Conservation (phyloP, 2,797 vertebrate species). For the Anabacerthia variegaticeps region DNA sequence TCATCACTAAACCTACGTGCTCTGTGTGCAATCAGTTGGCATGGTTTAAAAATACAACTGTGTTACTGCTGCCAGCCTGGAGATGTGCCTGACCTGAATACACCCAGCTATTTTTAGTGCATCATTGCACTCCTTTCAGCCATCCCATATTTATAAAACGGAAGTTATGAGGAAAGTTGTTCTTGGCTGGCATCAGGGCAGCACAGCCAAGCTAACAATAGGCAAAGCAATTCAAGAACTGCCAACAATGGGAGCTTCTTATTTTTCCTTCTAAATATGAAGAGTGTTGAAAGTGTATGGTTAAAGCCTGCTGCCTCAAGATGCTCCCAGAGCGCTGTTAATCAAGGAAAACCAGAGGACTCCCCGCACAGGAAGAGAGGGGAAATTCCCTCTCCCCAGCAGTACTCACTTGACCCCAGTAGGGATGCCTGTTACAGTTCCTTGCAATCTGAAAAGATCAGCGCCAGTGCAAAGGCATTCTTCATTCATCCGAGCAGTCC, state of each 20-base stretch:
- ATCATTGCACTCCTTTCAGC: not conserved
- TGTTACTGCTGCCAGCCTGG: not conserved
- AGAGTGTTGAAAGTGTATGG: not conserved
- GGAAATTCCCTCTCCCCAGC: not conserved
- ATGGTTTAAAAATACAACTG: not conserved
- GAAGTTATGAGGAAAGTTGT: conserved; percentile 29
- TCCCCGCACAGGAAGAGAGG: not conserved
- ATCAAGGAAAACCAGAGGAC: not conserved
- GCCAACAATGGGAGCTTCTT: not conserved
- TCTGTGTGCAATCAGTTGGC: not conserved
- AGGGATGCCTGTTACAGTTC: not conserved
- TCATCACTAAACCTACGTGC: not conserved
- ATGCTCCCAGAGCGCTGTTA: not conserved
- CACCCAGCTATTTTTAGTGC: not conserved
- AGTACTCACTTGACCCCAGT: not conserved
- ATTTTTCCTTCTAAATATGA: not conserved
- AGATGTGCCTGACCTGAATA: conserved; percentile 36
- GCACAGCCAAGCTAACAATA: not conserved
- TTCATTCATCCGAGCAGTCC: not conserved
- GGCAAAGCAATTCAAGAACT: not conserved
- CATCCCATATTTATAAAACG: not conserved
- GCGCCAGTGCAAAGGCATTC: not conserved
- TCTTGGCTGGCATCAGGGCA: not conserved
- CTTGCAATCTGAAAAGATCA: not conserved
- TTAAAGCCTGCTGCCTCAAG: not conserved